A percentile compares a stretch with the other conserved stretches of the same genome.
Evolutionary conservation across 1,140 invertebrate genomes (phyloP).

Genomic region (Danaus melanippus): DNA sequence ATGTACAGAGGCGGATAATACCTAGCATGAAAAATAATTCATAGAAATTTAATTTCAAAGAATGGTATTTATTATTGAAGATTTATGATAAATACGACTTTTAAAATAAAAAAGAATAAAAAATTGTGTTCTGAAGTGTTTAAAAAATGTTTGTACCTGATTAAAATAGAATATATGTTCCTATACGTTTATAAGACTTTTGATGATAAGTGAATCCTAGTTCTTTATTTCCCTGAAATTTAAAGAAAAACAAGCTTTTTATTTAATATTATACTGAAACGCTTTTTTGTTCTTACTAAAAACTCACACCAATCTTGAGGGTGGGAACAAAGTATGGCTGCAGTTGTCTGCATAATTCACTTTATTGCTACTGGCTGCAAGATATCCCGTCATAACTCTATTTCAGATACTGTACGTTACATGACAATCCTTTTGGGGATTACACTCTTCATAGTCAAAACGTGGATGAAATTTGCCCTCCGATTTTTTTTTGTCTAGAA

Average conservation of each 20-base stretch:
- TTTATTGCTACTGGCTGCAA: constrained; percentile 43
- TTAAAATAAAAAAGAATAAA: no score
- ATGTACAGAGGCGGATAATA: neutral
- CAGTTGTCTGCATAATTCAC: constrained; percentile 66
- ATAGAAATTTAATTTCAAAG: no score
- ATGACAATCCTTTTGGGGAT: constrained; percentile 14
- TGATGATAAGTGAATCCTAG: no score
- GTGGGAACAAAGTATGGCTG: constrained; percentile 57
- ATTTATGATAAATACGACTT: no score
- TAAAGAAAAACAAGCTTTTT: no score
- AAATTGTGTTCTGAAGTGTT: no score
- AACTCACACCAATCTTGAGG: constrained; percentile 21
- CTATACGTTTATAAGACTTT: no score
- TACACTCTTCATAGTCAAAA: constrained; percentile 10
- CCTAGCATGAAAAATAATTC: neutral
- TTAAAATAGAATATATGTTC: no score
- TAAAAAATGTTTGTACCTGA: no score
- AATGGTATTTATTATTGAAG: no score
- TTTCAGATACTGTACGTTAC: constrained; percentile 19
- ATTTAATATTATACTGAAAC: constrained; percentile 1
- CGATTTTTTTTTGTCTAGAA: no score
- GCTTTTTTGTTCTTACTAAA: constrained; percentile 1
- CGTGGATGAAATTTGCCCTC: constrained; percentile 1
- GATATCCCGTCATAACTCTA: constrained; percentile 48
- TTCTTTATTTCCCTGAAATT: no score